Evolutionary conservation across 2,113 vertebrate genomes (phyloP).

Genomic region (Pygathrix nemaeus): DNA sequence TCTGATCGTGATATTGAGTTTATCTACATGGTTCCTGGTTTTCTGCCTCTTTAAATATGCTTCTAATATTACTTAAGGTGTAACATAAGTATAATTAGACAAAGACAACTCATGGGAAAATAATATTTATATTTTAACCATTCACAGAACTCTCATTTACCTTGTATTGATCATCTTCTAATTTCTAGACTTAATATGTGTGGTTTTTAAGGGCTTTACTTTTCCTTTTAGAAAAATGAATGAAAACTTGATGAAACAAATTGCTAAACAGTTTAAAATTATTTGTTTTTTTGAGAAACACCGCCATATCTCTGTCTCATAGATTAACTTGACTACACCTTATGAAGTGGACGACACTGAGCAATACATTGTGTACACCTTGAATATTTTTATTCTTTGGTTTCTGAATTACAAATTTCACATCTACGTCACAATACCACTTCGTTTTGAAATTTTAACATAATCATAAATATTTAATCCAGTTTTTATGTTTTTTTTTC

Average conservation of each 20-base stretch:
- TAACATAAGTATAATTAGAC: neutral
- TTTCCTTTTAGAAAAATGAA: neutral
- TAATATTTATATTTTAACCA: neutral
- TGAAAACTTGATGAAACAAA: neutral
- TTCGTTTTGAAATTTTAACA: neutral
- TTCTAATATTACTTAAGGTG: neutral
- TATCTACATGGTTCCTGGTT: neutral
- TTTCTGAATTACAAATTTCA: neutral
- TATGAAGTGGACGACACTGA: neutral
- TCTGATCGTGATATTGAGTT: neutral
- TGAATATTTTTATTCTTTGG: neutral
- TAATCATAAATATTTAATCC: neutral
- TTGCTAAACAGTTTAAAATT: neutral
- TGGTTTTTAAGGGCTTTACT: neutral
- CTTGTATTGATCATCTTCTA: neutral
- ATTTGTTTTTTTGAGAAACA: neutral
- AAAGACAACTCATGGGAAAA: neutral
- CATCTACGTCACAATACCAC: neutral
- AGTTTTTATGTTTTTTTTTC: neutral
- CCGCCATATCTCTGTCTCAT: neutral
- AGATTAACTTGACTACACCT: neutral
- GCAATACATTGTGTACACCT: neutral
- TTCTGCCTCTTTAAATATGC: neutral
- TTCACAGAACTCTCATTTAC: neutral
- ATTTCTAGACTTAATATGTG: neutral